Conservation (phyloP, 1,140 invertebrate genomes). For the Intoshia linei region DNA sequence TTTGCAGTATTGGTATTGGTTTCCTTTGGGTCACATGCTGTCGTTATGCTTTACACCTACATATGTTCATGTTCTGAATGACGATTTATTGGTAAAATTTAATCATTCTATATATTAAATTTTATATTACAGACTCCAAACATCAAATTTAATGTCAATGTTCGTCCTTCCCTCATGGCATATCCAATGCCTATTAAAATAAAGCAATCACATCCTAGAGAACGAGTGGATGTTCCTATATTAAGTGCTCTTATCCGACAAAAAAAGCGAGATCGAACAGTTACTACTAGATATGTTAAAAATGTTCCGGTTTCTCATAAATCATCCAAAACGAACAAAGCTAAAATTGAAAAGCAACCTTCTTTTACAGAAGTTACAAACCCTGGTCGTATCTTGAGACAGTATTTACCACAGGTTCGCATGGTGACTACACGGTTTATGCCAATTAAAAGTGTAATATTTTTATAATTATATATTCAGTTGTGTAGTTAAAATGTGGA, state of each 20-base stretch:
- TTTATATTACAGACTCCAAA: slow-evolving; percentile 46
- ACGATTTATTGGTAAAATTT: slow-evolving; percentile 42
- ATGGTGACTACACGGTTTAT: too few relatives aligned
- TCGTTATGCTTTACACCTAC: slow-evolving; percentile 80
- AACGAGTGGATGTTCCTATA: slow-evolving; percentile 69
- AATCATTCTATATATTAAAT: slow-evolving; percentile 2
- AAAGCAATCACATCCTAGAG: slow-evolving; percentile 67
- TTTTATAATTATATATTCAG: too few relatives aligned
- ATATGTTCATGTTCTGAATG: slow-evolving; percentile 65
- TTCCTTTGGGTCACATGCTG: slow-evolving; percentile 71
- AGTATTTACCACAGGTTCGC: too few relatives aligned
- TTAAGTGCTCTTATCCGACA: slow-evolving; percentile 63
- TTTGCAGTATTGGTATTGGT: slow-evolving; percentile 99
- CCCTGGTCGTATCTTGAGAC: too few relatives aligned
- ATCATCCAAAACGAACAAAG: too few relatives aligned
- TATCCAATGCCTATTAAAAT: slow-evolving; percentile 84
- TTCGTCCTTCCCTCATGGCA: slow-evolving; percentile 65
- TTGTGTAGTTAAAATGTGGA: too few relatives aligned
- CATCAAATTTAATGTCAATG: slow-evolving; percentile 57
- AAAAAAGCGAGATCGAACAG: too few relatives aligned
- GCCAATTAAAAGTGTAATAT: too few relatives aligned
- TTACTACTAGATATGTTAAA: too few relatives aligned
- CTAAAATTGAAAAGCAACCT: too few relatives aligned
- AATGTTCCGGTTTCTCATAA: too few relatives aligned
- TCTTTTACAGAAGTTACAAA: too few relatives aligned